Conservation (phyloP, 2,888 invertebrate species). For the Drosophila ochracea region DNA sequence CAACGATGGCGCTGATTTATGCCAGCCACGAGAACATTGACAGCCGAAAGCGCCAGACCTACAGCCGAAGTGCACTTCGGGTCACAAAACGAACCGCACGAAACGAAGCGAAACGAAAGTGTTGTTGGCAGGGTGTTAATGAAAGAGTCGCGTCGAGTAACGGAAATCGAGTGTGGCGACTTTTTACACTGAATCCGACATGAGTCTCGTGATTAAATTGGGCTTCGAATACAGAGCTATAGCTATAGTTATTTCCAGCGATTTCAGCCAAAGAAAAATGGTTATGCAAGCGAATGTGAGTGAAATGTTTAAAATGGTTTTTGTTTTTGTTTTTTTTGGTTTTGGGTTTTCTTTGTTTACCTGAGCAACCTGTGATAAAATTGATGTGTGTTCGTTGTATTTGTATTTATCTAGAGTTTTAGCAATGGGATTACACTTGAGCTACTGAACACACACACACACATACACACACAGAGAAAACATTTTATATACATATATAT, state of each 20-base stretch:
- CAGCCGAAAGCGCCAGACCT: constrained; percentile 22
- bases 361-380: constrained; percentile 50
- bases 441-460: constrained; percentile 54
- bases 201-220: constrained; percentile 75
- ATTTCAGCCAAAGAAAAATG: constrained; percentile 1
- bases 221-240: constrained; percentile 11
- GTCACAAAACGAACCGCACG: background rate
- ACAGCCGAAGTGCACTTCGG: constrained; percentile 19
- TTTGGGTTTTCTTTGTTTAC: constrained; percentile 32
- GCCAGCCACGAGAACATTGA: constrained; percentile 51
- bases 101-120: background rate
- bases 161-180: constrained; percentile 5
- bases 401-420: constrained; percentile 38
- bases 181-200: constrained; percentile 49
- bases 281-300: constrained; percentile 69
- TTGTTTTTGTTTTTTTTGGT: background rate
- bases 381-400: constrained; percentile 42
- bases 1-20: constrained; percentile 73
- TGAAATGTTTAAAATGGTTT: background rate
- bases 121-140: constrained; percentile 31
- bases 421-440: constrained; percentile 67
- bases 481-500: background rate
- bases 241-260: background rate
- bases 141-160: constrained; percentile 25
- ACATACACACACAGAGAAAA: background rate